Conservation (phyloP, 2,888 invertebrate species). For the Gandaritis pyraliata region DNA sequence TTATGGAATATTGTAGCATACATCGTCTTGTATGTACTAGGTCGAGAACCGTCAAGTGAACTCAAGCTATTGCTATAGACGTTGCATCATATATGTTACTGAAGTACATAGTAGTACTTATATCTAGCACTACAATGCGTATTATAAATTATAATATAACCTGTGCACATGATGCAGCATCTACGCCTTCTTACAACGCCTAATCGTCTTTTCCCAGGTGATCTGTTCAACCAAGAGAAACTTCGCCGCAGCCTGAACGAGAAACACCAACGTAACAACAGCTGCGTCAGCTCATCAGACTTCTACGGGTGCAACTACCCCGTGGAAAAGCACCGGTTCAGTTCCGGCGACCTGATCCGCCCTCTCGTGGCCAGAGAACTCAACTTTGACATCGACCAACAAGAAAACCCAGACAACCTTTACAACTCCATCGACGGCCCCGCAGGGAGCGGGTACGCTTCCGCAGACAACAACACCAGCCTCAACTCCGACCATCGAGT, state of each 20-base stretch:
- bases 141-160: too few species aligned
- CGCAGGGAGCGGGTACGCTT: slow-evolving; percentile 64
- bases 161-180: too few species aligned
- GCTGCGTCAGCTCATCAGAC: slow-evolving; percentile 81
- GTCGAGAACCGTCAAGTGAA: too few species aligned
- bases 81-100: too few species aligned
- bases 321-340: slow-evolving; percentile 79
- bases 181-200: too few species aligned
- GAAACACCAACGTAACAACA: slow-evolving; percentile 81
- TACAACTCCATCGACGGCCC: slow-evolving; percentile 76
- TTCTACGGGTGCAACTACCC: slow-evolving; percentile 83
- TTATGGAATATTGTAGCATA: too few species aligned
- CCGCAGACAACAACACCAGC: slow-evolving; percentile 64
- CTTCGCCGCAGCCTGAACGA: slow-evolving; percentile 79
- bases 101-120: too few species aligned
- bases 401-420: slow-evolving; percentile 64
- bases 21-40: too few species aligned
- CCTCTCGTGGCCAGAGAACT: slow-evolving; percentile 77
- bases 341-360: slow-evolving; percentile 77
- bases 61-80: too few species aligned
- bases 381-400: slow-evolving; percentile 73
- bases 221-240: slow-evolving; percentile 78
- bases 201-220: slow-evolving; percentile 57
- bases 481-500: slow-evolving; percentile 67
- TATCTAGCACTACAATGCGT: too few species aligned